phyloP scores from a whole-genome alignment of 2,888 invertebrate species.

The Zele albiditarsus region DNA sequence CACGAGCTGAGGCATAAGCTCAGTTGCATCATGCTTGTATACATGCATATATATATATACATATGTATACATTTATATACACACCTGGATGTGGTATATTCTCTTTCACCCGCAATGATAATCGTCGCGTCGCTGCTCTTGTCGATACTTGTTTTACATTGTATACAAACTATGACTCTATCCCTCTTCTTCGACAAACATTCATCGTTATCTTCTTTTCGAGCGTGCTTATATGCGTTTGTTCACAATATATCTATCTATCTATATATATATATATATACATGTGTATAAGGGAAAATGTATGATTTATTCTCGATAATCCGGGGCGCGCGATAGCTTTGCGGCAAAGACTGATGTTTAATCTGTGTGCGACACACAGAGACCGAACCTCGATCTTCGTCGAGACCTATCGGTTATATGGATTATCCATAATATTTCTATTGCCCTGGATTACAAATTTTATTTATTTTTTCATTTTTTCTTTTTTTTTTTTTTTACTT shows the following conservation, averaged over 20 bases:
- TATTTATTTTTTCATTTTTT: constrained; percentile 50
- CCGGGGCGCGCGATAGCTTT: constrained; percentile 55
- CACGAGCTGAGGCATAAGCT: constrained; percentile 34
- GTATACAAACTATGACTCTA: background rate
- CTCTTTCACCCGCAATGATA: background rate
- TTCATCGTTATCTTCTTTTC: constrained; percentile 14
- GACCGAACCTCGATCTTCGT: background rate
- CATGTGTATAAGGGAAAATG: constrained; percentile 59
- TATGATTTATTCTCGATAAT: constrained; percentile 73
- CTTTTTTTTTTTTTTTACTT: constrained; percentile 42
- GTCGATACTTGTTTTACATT: constrained; percentile 8
- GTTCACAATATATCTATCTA: background rate
- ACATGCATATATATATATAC: constrained; percentile 19
- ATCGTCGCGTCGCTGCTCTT: background rate
- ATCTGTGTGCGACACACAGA: constrained; percentile 44
- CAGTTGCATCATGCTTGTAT: constrained; percentile 27
- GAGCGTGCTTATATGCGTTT: constrained; percentile 15
- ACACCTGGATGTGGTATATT: constrained; percentile 21
- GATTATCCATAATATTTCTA: constrained; percentile 68
- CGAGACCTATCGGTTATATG: constrained; percentile 54
- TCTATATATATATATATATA: constrained; percentile 21
- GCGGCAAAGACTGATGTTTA: constrained; percentile 48
- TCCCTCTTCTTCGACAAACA: constrained; percentile 12
- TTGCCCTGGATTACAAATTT: constrained; percentile 69
- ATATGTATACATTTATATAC: constrained; percentile 17